Base-by-base conservation (phyloP, 2,113 vertebrate genomes). In the Potamarius usumacintae region DNA sequence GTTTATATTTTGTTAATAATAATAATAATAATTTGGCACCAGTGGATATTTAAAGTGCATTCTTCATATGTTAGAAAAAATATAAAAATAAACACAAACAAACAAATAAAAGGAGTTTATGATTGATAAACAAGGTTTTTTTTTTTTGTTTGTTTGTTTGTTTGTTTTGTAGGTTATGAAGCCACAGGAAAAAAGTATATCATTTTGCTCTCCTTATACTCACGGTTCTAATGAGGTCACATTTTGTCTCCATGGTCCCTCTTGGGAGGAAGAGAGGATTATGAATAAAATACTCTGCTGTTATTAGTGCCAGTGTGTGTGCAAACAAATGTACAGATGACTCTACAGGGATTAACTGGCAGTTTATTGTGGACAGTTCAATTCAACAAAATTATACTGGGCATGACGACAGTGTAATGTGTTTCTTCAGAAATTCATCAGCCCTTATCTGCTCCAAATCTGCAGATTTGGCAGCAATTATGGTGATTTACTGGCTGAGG, bases 141-240 rank as follows among this genome's bases (percentile, higher is more conserved):
- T 55, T 55, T 55, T 9, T 42, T 42, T 3, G 34, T 42, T 42
- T 34, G 34, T 34, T 42, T 42, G 42, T 42, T 42, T 42, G 42
- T 7, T 34, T 34, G 1, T 42, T 4, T 42, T 42, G 42, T 7
- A n/a, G 42, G 20, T 50, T 50, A 48, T 50, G 22, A 50, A 50
- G 48, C 80, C 18, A 63, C 80, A 63, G 53, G 2, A 42, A 14
- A 50, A 62, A 65, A 50, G 5, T n/a, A 83, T 2, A 83, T 27
- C 2, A n/a, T 53, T 53, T 83, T 83, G 15, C 17, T 48, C 20
- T 55, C 50, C 25, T 55, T 15, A 42, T 82, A 62, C 79, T 82
- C 30, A 42, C 18, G 27, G 60, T 50, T 83, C 25, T 67, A 83
- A 53, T 83, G 62, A 69, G 82, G 48, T 83, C 82, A 83, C 79